These are phyloP conservation scores for Hylia prasina DNA, from an alignment of 2,113 vertebrate species.

Conservation along the genomic window DNA sequence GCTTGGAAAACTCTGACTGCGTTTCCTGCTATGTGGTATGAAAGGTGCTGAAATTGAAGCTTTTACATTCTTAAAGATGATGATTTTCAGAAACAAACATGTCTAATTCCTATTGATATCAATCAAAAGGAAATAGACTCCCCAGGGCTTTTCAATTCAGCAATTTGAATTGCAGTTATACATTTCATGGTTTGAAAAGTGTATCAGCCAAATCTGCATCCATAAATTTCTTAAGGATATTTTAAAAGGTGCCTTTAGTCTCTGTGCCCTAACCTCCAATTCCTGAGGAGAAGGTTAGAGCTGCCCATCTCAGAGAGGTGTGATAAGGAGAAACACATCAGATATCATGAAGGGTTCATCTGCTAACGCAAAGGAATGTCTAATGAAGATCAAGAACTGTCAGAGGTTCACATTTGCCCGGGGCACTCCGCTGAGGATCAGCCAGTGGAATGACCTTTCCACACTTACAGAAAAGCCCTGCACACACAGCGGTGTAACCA, in stretches of 20 bases:
- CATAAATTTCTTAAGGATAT: neutral
- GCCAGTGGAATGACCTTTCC: neutral
- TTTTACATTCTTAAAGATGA: neutral
- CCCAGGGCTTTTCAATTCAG: neutral
- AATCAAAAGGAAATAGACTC: constrained; percentile 7
- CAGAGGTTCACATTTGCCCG: neutral
- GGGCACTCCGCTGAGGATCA: neutral
- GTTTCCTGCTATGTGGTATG: neutral
- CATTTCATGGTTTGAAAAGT: neutral
- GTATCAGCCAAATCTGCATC: neutral
- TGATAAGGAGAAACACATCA: neutral
- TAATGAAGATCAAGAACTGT: neutral
- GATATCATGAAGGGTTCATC: neutral
- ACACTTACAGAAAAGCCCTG: neutral
- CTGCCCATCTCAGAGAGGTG: neutral
- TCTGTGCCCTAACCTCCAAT: neutral
- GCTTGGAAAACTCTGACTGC: neutral
- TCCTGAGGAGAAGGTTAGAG: neutral
- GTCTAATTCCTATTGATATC: constrained; percentile 26
- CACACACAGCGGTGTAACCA: fast-evolving
- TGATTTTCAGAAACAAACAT: constrained; percentile 26
- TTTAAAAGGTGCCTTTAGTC: neutral
- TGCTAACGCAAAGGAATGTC: neutral
- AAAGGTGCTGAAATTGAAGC: neutral
- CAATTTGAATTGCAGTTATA: neutral